phyloP scores from a whole-genome alignment of 2,113 vertebrate species.

The Emydocephalus ijimae region DNA sequence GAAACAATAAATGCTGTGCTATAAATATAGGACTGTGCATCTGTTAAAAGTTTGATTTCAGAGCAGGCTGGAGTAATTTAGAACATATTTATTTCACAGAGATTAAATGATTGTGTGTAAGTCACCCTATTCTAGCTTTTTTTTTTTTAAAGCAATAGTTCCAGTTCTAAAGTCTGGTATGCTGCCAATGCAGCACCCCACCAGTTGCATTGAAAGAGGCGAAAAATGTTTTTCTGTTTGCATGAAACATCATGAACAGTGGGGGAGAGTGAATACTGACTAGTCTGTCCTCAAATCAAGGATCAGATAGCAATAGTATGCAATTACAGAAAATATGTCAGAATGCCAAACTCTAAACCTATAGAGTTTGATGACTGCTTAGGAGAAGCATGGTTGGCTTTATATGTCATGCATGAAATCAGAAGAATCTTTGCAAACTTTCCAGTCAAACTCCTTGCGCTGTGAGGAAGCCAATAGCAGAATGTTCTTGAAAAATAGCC shows the following conservation, averaged over 20 bases:
- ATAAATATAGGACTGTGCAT: neutral
- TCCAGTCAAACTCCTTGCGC: neutral
- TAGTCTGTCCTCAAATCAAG: neutral
- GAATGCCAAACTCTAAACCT: neutral
- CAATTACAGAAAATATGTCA: neutral
- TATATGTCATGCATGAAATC: neutral
- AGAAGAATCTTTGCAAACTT: neutral
- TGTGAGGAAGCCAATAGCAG: neutral
- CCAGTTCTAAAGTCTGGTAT: neutral
- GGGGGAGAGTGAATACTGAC: neutral
- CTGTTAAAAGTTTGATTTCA: neutral
- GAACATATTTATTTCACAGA: neutral
- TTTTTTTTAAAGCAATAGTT: neutral
- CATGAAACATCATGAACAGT: neutral
- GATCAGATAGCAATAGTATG: neutral
- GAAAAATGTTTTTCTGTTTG: neutral
- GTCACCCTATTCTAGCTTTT: neutral
- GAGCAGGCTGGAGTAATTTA: neutral
- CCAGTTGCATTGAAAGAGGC: neutral
- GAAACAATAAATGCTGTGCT: neutral
- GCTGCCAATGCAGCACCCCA: neutral
- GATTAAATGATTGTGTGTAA: neutral
- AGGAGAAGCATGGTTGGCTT: neutral
- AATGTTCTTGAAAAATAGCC: neutral
- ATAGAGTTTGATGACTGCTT: neutral